These are phyloP conservation scores for Drosophila kanapiae DNA, from an alignment of 1,140 invertebrate genomes.

Conservation along the genomic window DNA sequence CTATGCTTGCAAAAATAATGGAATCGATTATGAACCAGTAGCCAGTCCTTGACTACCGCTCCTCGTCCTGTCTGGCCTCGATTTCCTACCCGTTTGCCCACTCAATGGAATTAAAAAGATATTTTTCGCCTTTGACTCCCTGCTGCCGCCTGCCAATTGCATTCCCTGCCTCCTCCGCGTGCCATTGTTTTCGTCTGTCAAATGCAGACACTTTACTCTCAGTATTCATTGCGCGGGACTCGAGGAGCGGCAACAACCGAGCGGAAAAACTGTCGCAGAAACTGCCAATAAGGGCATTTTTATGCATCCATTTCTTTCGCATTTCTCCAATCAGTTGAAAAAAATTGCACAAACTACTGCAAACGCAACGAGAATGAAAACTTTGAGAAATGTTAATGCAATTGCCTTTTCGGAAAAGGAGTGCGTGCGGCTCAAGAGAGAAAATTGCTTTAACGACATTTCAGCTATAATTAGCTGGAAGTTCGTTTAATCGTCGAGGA, in stretches of 20 bases:
- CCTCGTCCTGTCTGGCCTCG: background rate
- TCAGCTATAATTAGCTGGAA: conserved; percentile 34
- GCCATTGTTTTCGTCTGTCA: conserved; percentile 71
- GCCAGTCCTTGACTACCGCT: conserved; percentile 7
- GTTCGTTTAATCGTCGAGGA: conserved; percentile 27
- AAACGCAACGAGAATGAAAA: conserved; percentile 11
- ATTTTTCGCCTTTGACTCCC: conserved; percentile 47
- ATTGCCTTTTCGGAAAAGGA: conserved; percentile 24
- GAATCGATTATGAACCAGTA: conserved; percentile 71
- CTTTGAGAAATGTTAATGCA: conserved; percentile 59
- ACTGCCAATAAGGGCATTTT: conserved; percentile 77
- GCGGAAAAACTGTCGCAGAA: conserved; percentile 51
- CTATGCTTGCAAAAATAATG: conserved; percentile 68
- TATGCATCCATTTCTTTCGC: conserved; percentile 60
- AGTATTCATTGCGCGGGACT: conserved; percentile 43
- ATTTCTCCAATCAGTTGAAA: conserved; percentile 44
- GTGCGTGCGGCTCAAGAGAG: background rate
- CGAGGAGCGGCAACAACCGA: conserved; percentile 39
- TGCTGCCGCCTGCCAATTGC: conserved; percentile 58
- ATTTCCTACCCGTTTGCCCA: conserved; percentile 2
- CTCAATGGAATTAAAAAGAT: conserved; percentile 67
- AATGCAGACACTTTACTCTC: conserved; percentile 51
- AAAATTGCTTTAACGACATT: conserved; percentile 26
- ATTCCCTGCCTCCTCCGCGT: conserved; percentile 21
- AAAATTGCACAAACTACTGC: conserved; percentile 22